Percentiles rank a stretch among this genome's conserved stretches.
Conservation (phyloP, 1,140 invertebrate species). For the Drosophila nebulosa region DNA sequence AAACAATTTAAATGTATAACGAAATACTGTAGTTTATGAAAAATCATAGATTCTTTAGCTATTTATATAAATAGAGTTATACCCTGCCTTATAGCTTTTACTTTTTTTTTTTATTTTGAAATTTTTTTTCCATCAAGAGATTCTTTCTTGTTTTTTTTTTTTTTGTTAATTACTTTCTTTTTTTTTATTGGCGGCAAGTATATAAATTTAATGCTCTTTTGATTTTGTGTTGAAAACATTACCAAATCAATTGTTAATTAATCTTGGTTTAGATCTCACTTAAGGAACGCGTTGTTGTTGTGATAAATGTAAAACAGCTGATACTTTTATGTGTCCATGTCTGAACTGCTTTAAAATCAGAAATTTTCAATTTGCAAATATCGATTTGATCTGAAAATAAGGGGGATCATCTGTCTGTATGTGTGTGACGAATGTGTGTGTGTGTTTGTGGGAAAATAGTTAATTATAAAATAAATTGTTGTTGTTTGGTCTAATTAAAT, state of each 20-base stretch:
- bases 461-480: background rate
- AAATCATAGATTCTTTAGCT: constrained; percentile 27
- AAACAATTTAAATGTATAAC: constrained; percentile 26
- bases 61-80: constrained; percentile 13
- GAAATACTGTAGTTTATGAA: constrained; percentile 57
- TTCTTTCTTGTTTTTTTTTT: constrained; percentile 19
- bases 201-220: constrained; percentile 25
- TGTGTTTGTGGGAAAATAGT: constrained; percentile 4
- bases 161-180: constrained; percentile 14
- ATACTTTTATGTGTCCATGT: background rate
- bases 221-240: constrained; percentile 21
- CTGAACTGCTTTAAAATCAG: constrained; percentile 33
- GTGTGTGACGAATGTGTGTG: background rate
- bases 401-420: background rate
- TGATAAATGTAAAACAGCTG: constrained; percentile 16
- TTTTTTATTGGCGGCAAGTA: constrained; percentile 4
- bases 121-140: constrained; percentile 23
- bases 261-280: constrained; percentile 9
- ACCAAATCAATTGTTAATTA: constrained; percentile 31
- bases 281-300: constrained; percentile 39
- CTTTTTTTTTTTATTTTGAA: constrained; percentile 7
- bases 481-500: background rate
- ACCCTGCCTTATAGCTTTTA: constrained; percentile 35
- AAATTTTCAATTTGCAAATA: constrained; percentile 35
- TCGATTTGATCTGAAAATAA: constrained; percentile 24